Evolutionary conservation across 2,113 vertebrate species (phyloP).

Genomic region (Hippopotamus amphibius): DNA sequence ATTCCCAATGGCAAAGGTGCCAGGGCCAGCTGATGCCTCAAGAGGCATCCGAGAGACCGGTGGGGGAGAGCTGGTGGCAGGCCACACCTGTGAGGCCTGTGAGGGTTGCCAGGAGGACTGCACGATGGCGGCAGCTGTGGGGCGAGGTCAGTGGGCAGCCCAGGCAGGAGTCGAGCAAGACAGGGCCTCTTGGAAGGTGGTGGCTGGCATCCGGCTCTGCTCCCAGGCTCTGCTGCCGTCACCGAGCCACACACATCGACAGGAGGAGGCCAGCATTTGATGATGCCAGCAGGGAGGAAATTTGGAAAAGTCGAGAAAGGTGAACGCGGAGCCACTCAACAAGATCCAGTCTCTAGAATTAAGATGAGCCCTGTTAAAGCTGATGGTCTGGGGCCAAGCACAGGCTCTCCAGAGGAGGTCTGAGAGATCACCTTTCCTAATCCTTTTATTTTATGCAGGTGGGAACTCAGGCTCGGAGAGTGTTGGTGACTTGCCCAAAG

Average conservation of each 20-base stretch:
- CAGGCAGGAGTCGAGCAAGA: neutral
- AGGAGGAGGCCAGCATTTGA: conserved; percentile 27
- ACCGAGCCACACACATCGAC: neutral
- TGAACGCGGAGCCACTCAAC: neutral
- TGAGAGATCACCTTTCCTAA: neutral
- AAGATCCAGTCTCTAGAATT: accelerated
- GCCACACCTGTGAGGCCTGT: neutral
- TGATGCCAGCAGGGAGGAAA: conserved; percentile 28
- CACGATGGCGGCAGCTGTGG: neutral
- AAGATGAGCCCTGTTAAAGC: neutral
- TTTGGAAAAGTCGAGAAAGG: conserved; percentile 59
- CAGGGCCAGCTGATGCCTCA: conserved; percentile 38
- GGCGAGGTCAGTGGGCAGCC: conserved; percentile 54
- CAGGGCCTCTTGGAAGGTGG: neutral
- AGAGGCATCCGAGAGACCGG: neutral
- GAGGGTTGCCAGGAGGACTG: neutral
- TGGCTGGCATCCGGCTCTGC: conserved; percentile 23
- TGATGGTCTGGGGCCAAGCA: neutral
- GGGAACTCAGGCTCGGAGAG: neutral
- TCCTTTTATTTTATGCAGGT: neutral
- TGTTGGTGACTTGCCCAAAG: neutral
- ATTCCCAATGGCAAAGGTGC: neutral
- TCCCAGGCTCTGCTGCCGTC: neutral
- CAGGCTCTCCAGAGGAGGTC: neutral
- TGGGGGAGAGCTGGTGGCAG: neutral